Base-by-base conservation (phyloP, 2,888 invertebrate species). In the Amphimallon solstitiale region DNA sequence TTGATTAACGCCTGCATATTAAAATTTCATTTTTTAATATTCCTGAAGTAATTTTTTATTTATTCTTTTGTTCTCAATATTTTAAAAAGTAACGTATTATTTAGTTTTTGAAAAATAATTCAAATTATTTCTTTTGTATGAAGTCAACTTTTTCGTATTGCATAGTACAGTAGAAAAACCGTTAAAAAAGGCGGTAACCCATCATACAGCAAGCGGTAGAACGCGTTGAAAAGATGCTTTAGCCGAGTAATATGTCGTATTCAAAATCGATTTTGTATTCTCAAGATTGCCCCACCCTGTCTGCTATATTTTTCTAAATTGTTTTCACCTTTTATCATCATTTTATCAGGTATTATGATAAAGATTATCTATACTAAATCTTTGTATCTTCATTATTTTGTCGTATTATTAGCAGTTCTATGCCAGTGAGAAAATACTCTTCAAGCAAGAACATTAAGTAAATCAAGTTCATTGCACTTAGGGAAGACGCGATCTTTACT, bases 161-260 rank as follows among this genome's bases (percentile, higher is more conserved):
- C 21, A 5, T 69, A 69, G 56, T 65, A 67, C 9, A 65, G 68
- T 66, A 4, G 64, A 65, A 70, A 71, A 59, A 71, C 72, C 70
- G 73, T 70, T 68, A 63, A 68, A 65, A 69, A 67, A 52, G 68
- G 67, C 71, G 71, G 71, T 68, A 68, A 65, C 43, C 14, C 29
- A 14, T 9, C 63, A 21, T 15, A 23, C 19, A 51, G 38, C 38
- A 23, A 19, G 46, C 17, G 34, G 38, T 7, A 3, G 37, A 12
- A 10, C 9, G 34, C 46, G 15, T 15, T 19, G 9, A 29, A 29
- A 29, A 29, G 29, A 29, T 29, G 29, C 5, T 9, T 29, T 29
- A 4, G 29, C 35, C 45, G 43, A 46, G 63, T 37, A 23, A n/a
- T n/a, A n/a, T n/a, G n/a, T n/a, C n/a, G 14, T 10, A 12, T 29